phyloP scores from a whole-genome alignment of 2,113 vertebrate genomes.

The Sclerurus mexicanus region DNA sequence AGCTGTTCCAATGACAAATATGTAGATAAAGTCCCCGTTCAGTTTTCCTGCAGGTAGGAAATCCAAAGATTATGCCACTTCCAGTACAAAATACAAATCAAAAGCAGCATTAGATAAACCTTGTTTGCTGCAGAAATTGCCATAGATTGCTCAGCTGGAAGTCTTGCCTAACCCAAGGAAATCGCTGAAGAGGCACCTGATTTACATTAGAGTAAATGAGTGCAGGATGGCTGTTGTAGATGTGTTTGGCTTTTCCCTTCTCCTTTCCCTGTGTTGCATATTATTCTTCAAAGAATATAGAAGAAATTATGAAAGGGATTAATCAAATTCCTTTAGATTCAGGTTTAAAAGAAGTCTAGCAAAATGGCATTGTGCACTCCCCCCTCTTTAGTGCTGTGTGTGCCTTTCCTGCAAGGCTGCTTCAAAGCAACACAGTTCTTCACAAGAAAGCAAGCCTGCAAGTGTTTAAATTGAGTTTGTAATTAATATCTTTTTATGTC shows the following conservation, averaged over 20 bases:
- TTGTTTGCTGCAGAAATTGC: conserved; percentile 1
- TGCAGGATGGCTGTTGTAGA: background rate
- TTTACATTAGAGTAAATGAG: background rate
- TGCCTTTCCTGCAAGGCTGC: conserved; percentile 2
- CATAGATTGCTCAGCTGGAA: background rate
- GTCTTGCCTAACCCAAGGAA: background rate
- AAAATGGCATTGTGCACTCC: background rate
- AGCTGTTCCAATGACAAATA: background rate
- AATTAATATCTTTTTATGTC: conserved; percentile 14
- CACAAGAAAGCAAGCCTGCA: background rate
- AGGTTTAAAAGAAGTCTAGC: conserved; percentile 19
- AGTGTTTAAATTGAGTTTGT: background rate
- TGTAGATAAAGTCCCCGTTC: background rate
- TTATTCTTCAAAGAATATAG: conserved; percentile 9
- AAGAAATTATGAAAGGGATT: conserved; percentile 8
- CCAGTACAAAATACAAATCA: background rate
- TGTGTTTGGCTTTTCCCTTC: background rate
- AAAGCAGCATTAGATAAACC: background rate
- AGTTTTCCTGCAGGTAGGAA: background rate
- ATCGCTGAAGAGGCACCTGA: background rate
- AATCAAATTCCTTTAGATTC: conserved; percentile 10
- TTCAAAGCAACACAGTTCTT: background rate
- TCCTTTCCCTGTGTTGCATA: background rate
- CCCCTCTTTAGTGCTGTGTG: background rate
- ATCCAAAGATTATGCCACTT: background rate